Evolutionary conservation across 2,113 vertebrate genomes (phyloP).

Genomic region (Erinaceus europaeus): DNA sequence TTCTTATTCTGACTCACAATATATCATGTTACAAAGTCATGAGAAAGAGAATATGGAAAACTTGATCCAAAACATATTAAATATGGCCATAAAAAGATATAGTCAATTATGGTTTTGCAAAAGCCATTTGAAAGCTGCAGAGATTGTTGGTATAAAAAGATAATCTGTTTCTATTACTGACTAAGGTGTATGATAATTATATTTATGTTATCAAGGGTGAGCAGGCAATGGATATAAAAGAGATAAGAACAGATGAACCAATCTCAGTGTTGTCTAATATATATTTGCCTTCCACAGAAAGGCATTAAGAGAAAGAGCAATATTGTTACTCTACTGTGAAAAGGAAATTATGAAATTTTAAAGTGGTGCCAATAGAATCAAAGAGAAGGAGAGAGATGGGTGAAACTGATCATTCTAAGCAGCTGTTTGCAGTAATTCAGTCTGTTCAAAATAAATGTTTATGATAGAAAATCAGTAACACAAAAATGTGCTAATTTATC

Average conservation of each 20-base stretch:
- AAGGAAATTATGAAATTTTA: slow-evolving; percentile 61
- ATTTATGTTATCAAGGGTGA: slow-evolving; percentile 55
- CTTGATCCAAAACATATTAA: slow-evolving; percentile 43
- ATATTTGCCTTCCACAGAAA: slow-evolving; percentile 50
- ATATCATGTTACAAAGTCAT: not conserved
- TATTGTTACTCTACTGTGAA: slow-evolving; percentile 49
- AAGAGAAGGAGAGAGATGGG: slow-evolving; percentile 16
- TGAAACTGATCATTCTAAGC: slow-evolving; percentile 50
- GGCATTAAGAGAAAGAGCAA: slow-evolving; percentile 39
- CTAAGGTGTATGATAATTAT: slow-evolving; percentile 66
- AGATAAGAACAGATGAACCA: slow-evolving; percentile 54
- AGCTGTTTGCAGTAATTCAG: slow-evolving; percentile 43
- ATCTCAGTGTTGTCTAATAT: slow-evolving; percentile 46
- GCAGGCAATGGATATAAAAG: slow-evolving; percentile 54
- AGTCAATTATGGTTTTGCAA: slow-evolving; percentile 44
- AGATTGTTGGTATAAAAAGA: slow-evolving; percentile 35
- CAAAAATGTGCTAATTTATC: slow-evolving; percentile 36
- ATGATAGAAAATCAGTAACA: slow-evolving; percentile 35
- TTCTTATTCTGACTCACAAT: slow-evolving; percentile 30
- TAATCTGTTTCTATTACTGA: slow-evolving; percentile 43
- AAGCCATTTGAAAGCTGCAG: slow-evolving; percentile 30
- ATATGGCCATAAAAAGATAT: slow-evolving; percentile 29
- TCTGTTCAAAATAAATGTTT: slow-evolving; percentile 58
- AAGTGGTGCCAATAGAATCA: slow-evolving; percentile 33
- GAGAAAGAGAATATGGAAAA: slow-evolving; percentile 44